Percentiles rank a stretch among this genome's conserved stretches.
phyloP scores from a whole-genome alignment of 2,113 vertebrate genomes.

The Lepus americanus region DNA sequence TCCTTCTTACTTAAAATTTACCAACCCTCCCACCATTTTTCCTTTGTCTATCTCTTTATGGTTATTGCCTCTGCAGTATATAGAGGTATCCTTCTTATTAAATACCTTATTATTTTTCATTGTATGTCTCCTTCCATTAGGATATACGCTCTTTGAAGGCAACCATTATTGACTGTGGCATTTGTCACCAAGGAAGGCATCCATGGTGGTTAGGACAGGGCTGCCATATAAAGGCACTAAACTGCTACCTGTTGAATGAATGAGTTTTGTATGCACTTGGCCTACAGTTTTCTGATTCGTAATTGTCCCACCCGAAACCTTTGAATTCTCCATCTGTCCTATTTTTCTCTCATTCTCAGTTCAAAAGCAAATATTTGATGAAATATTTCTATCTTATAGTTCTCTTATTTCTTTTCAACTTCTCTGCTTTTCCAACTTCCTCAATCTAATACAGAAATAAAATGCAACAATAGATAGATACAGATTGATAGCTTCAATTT shows the following conservation, averaged over 20 bases:
- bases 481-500: background rate
- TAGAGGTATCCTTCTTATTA: background rate
- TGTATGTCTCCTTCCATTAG: background rate
- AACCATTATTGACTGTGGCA: background rate
- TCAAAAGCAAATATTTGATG: slow-evolving; percentile 20
- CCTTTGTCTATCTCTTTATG: background rate
- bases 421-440: background rate
- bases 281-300: background rate
- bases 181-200: background rate
- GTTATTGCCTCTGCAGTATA: no score
- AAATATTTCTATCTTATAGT: background rate
- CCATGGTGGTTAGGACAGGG: background rate
- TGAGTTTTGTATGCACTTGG: background rate
- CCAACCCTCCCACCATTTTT: background rate
- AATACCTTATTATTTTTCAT: background rate
- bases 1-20: background rate
- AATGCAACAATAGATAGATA: background rate
- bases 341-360: background rate
- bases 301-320: background rate
- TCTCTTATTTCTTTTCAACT: background rate
- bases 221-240: background rate
- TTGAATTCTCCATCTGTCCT: background rate
- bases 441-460: background rate
- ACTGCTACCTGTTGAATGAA: background rate
- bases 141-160: background rate